Evolutionary conservation across 2,797 vertebrate genomes (phyloP).

Genomic region (Melanotaenia parkinsoni): DNA sequence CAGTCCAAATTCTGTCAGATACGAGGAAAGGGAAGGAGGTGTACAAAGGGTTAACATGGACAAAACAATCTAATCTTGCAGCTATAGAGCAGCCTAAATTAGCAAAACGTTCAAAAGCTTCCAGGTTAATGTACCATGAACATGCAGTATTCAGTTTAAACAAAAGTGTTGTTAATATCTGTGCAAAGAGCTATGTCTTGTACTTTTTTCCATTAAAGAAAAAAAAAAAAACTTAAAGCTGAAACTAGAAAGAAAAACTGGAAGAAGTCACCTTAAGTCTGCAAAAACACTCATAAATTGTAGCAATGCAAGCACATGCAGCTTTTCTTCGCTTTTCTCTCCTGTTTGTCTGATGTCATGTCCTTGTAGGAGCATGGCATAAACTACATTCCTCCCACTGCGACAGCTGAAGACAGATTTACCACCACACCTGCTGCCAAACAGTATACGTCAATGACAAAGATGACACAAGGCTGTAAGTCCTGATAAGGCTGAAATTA

Average conservation of each 20-base stretch:
- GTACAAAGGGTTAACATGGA: constrained; percentile 53
- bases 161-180: background rate
- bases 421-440: constrained; percentile 24
- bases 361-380: constrained; percentile 25
- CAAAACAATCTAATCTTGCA: constrained; percentile 11
- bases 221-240: background rate
- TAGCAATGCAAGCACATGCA: constrained; percentile 2
- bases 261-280: constrained; percentile 7
- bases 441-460: constrained; percentile 15
- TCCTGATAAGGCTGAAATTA: background rate
- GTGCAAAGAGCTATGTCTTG: background rate
- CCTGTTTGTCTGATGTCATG: constrained; percentile 27
- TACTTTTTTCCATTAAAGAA: background rate
- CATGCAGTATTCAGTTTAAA: background rate
- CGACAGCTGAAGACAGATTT: constrained; percentile 23
- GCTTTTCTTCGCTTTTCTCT: background rate
- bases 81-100: background rate
- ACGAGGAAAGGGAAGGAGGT: constrained; percentile 55
- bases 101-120: constrained; percentile 3
- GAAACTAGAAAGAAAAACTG: constrained; percentile 23
- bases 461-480: constrained; percentile 28
- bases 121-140: background rate
- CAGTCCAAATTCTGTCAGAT: constrained; percentile 78
- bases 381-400: constrained; percentile 21
- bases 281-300: constrained; percentile 31